These are phyloP conservation scores for Lutjanus argentimaculatus DNA, from an alignment of 2,797 vertebrate species.

Conservation along the genomic window DNA sequence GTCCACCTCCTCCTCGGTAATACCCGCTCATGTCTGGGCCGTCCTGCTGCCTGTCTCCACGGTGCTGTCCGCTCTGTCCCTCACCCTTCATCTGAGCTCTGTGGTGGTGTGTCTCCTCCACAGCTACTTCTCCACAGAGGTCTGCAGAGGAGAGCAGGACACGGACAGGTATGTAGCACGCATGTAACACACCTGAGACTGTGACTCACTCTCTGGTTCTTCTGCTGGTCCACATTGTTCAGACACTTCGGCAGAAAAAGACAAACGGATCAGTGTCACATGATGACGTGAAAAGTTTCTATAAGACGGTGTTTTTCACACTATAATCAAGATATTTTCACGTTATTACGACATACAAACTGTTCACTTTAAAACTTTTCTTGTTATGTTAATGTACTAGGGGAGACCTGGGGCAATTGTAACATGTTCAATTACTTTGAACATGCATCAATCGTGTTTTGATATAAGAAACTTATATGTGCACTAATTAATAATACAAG, in stretches of 20 bases:
- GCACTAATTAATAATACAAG: too few relatives aligned
- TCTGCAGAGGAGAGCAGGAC: constrained; percentile 86
- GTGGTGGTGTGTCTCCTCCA: constrained; percentile 91
- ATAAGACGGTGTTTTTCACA: too few relatives aligned
- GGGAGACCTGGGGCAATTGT: too few relatives aligned
- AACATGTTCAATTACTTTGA: too few relatives aligned
- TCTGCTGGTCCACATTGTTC: neutral
- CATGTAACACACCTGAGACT: neutral
- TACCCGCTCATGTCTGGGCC: constrained; percentile 79
- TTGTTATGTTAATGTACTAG: too few relatives aligned
- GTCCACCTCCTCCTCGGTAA: constrained; percentile 46
- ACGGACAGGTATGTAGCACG: constrained; percentile 86
- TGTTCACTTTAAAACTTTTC: too few relatives aligned
- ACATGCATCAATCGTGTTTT: too few relatives aligned
- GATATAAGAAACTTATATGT: too few relatives aligned
- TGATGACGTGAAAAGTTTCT: too few relatives aligned
- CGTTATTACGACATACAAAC: too few relatives aligned
- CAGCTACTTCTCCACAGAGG: constrained; percentile 89
- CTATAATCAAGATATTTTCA: too few relatives aligned
- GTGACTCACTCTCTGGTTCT: neutral
- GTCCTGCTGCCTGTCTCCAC: constrained; percentile 87
- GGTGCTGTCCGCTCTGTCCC: constrained; percentile 89
- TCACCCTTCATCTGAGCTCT: constrained; percentile 89
- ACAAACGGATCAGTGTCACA: too few relatives aligned
- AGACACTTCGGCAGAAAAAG: neutral